Percentiles rank a stretch among this genome's conserved stretches.
phyloP scores from a whole-genome alignment of 2,888 invertebrate genomes.

The Anoplius nigerrimus region DNA sequence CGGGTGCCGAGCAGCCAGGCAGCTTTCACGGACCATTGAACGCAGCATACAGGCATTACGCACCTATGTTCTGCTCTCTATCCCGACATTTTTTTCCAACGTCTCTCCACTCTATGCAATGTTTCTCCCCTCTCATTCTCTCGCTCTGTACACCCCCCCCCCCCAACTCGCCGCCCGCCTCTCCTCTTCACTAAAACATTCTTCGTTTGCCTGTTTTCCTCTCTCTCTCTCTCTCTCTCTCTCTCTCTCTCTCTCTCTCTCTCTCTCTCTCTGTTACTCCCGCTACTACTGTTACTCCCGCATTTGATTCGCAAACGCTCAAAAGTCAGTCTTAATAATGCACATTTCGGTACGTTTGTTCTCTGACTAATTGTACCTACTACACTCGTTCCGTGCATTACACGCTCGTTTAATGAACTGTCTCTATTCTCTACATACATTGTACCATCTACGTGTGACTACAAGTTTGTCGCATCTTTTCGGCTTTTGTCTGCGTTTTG shows the following conservation, averaged over 20 bases:
- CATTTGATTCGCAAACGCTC: too few species aligned
- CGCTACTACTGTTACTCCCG: too few species aligned
- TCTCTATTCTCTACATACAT: too few species aligned
- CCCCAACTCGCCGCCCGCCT: neutral
- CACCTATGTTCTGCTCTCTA: constrained; percentile 29
- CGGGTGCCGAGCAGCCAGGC: constrained; percentile 56
- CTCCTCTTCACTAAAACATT: constrained; percentile 11
- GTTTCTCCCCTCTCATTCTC: constrained; percentile 12
- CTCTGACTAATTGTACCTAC: too few species aligned
- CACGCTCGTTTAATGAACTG: too few species aligned
- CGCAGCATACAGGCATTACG: constrained; percentile 53
- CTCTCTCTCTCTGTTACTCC: neutral
- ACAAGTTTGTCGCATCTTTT: too few species aligned
- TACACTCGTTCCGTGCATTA: too few species aligned
- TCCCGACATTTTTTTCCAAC: neutral
- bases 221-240: too few species aligned
- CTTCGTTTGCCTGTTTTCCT: neutral
- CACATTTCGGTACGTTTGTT: too few species aligned
- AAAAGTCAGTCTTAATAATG: too few species aligned
- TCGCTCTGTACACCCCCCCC: neutral
- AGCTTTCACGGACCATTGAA: constrained; percentile 68
- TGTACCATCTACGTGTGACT: too few species aligned
- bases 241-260: constrained; percentile 14
- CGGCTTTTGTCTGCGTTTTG: too few species aligned
- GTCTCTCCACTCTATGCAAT: neutral